phyloP scores from a whole-genome alignment of 2,888 invertebrate genomes.

The Nymphalis polychloros region DNA sequence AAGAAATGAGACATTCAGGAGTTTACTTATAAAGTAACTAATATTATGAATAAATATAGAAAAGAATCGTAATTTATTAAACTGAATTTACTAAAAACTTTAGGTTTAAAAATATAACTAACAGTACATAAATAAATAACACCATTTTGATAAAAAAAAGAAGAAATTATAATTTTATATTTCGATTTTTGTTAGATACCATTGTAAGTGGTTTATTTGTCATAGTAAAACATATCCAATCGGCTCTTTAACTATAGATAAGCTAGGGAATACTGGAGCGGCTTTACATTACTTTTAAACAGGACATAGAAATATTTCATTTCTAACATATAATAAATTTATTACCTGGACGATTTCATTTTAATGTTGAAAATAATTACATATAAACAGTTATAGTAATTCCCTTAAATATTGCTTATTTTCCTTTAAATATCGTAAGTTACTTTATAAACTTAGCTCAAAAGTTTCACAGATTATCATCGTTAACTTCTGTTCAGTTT shows the following conservation, averaged over 20 bases:
- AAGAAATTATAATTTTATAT: neutral
- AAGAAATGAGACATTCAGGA: too few relatives aligned
- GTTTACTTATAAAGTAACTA: too few relatives aligned
- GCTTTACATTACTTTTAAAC: constrained; percentile 21
- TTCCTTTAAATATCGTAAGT: too few relatives aligned
- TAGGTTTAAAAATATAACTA: too few relatives aligned
- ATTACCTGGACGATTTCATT: constrained; percentile 17
- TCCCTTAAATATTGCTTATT: neutral
- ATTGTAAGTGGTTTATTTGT: neutral
- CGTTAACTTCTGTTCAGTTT: neutral
- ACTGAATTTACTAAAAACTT: too few relatives aligned
- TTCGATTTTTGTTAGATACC: constrained; percentile 3
- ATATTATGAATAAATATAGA: too few relatives aligned
- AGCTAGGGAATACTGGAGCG: constrained; percentile 38
- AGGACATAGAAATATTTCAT: constrained; percentile 6
- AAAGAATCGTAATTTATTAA: too few relatives aligned
- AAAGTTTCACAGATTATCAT: too few relatives aligned
- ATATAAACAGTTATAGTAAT: neutral
- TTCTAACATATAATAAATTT: neutral
- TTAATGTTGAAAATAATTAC: neutral
- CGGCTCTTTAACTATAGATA: constrained; percentile 7
- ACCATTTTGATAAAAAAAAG: too few relatives aligned
- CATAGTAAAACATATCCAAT: neutral
- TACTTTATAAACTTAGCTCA: too few relatives aligned
- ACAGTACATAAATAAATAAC: too few relatives aligned